Conservation (phyloP, 1,140 invertebrate genomes). For the Drosophila insularis region DNA sequence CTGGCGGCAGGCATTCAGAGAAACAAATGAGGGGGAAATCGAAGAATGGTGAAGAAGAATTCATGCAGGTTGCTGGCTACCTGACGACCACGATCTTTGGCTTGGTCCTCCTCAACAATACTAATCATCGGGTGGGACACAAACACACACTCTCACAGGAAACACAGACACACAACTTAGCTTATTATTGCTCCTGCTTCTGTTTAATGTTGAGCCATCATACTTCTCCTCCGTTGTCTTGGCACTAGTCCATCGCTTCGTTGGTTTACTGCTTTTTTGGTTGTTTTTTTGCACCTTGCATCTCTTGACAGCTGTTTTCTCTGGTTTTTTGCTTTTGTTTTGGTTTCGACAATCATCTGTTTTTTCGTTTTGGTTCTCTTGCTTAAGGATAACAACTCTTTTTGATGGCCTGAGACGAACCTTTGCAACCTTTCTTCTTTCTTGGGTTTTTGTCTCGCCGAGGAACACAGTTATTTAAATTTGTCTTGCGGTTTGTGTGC, state of each 20-base stretch:
- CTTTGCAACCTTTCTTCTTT: conserved; percentile 4
- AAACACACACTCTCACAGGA: conserved; percentile 7
- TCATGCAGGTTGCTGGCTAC: conserved; percentile 60
- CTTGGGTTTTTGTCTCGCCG: conserved; percentile 31
- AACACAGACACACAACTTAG: conserved; percentile 15
- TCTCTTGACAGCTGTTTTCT: conserved; percentile 67
- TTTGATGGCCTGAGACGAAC: conserved; percentile 6
- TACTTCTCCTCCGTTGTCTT: conserved; percentile 19
- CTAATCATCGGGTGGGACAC: conserved; percentile 55
- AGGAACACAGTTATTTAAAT: conserved; percentile 74
- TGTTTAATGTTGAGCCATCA: conserved; percentile 65
- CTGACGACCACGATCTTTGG: conserved; percentile 42
- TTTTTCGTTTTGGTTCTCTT: conserved; percentile 40
- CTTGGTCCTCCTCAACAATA: conserved; percentile 32
- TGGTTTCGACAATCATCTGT: conserved; percentile 72
- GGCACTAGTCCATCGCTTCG: background rate
- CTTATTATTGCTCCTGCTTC: conserved; percentile 72
- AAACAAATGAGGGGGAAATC: conserved; percentile 18
- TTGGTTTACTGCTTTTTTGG: background rate
- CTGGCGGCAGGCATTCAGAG: conserved; percentile 9
- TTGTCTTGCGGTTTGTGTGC: conserved; percentile 63
- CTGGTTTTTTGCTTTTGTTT: conserved; percentile 60
- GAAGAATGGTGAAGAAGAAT: conserved; percentile 11
- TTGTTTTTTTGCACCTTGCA: conserved; percentile 71
- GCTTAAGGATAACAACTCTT: conserved; percentile 32